A percentile compares a stretch with the other conserved stretches of the same genome.
Evolutionary conservation across 1,140 invertebrate genomes (phyloP).

Genomic region (Drosophila chauvacae): DNA sequence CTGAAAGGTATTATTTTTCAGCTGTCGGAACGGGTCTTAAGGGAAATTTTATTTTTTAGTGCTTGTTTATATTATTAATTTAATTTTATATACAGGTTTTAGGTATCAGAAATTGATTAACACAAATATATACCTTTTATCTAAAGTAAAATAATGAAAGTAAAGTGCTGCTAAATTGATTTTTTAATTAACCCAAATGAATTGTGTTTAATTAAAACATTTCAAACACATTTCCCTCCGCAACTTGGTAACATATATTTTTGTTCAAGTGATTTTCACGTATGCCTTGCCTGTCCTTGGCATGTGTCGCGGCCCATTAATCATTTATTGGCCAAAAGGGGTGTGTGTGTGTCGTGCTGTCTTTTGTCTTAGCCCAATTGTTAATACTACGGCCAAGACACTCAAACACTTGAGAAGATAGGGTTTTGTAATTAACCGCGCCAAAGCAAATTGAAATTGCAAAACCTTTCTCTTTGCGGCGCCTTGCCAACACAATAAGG

Average conservation of each 20-base stretch:
- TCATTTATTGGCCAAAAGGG: conserved; percentile 62
- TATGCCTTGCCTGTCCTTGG: conserved; percentile 61
- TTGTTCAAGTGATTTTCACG: background rate
- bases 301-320: conserved; percentile 74
- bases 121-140: no score
- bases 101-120: no score
- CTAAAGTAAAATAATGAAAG: no score
- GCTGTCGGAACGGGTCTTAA: no score
- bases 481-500: conserved; percentile 63
- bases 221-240: background rate
- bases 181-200: background rate
- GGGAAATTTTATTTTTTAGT: no score
- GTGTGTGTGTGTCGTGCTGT: conserved; percentile 50
- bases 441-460: conserved; percentile 64
- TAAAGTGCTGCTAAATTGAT: no score
- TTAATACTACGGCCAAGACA: conserved; percentile 36
- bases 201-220: rapidly evolving
- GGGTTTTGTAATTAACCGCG: conserved; percentile 62
- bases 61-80: no score
- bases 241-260: background rate
- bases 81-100: no score
- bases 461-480: conserved; percentile 34
- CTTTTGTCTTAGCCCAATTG: conserved; percentile 61
- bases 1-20: background rate
- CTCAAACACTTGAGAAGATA: conserved; percentile 19